Evolutionary conservation across 2,888 invertebrate genomes (phyloP).

Genomic region (Lasioglossum oenotherae): DNA sequence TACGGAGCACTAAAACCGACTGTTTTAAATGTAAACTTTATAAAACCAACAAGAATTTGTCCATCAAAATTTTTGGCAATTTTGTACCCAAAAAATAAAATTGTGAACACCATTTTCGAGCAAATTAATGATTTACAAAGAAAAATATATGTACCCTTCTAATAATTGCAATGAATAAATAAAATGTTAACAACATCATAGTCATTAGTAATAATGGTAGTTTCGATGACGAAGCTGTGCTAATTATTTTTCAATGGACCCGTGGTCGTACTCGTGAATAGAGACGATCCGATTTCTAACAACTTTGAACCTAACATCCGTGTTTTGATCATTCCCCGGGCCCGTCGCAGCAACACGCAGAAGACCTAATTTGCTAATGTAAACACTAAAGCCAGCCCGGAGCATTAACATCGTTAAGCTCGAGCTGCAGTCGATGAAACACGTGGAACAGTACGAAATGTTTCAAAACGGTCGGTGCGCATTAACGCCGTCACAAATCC

Average conservation of each 20-base stretch:
- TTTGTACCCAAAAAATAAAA: no score
- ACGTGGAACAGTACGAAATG: constrained; percentile 11
- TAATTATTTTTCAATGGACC: background rate
- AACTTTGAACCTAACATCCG: background rate
- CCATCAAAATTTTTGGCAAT: no score
- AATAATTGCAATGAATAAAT: no score
- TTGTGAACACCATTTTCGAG: no score
- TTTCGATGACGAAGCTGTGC: background rate
- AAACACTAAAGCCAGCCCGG: background rate
- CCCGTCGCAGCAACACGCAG: background rate
- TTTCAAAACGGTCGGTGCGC: constrained; percentile 15
- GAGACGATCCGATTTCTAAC: background rate
- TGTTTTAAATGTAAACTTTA: no score
- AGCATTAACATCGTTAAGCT: constrained; percentile 11
- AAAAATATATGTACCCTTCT: no score
- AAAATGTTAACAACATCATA: no score
- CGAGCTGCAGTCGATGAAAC: constrained; percentile 20
- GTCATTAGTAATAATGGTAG: no score
- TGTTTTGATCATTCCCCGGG: background rate
- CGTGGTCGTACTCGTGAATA: background rate
- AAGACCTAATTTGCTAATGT: constrained; percentile 13
- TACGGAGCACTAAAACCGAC: no score
- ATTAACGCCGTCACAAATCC: constrained; percentile 32
- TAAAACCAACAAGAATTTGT: no score
- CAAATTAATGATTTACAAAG: no score